phyloP scores from a whole-genome alignment of 2,888 invertebrate genomes.

The Amphipoea lucens region DNA sequence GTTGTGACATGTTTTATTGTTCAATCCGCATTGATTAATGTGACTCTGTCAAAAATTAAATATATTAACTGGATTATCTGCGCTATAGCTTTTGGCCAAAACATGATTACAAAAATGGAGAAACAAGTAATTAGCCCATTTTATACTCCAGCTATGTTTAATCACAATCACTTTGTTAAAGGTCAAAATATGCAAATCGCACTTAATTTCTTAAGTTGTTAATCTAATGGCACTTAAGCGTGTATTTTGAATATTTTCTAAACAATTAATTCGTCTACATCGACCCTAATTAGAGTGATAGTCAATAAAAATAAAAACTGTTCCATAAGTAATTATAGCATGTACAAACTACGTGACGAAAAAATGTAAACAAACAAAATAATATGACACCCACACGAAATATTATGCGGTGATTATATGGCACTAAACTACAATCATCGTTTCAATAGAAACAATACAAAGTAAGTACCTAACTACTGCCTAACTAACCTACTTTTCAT shows the following conservation, averaged over 20 bases:
- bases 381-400: constrained; percentile 55
- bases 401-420: constrained; percentile 61
- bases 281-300: constrained; percentile 44
- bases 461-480: constrained; percentile 50
- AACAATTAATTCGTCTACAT: constrained; percentile 41
- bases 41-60: constrained; percentile 45
- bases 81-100: constrained; percentile 43
- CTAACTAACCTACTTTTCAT: constrained; percentile 69
- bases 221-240: constrained; percentile 45
- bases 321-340: constrained; percentile 57
- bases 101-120: constrained; percentile 58
- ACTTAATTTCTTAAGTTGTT: constrained; percentile 45
- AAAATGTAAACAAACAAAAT: constrained; percentile 52
- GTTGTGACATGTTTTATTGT: constrained; percentile 60
- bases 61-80: constrained; percentile 56
- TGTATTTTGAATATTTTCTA: constrained; percentile 49
- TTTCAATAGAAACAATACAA: constrained; percentile 44
- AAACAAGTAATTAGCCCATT: constrained; percentile 57
- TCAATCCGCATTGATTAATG: constrained; percentile 53
- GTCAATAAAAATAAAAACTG: constrained; percentile 44
- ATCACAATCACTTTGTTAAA: constrained; percentile 59
- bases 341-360: constrained; percentile 33
- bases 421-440: constrained; percentile 57
- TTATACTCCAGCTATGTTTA: constrained; percentile 40
- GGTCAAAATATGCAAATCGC: constrained; percentile 57